Percentiles rank a stretch among this genome's conserved stretches.
These are phyloP conservation scores for Sacculina carcini DNA, from an alignment of 2,888 invertebrate species.

Conservation along the genomic window DNA sequence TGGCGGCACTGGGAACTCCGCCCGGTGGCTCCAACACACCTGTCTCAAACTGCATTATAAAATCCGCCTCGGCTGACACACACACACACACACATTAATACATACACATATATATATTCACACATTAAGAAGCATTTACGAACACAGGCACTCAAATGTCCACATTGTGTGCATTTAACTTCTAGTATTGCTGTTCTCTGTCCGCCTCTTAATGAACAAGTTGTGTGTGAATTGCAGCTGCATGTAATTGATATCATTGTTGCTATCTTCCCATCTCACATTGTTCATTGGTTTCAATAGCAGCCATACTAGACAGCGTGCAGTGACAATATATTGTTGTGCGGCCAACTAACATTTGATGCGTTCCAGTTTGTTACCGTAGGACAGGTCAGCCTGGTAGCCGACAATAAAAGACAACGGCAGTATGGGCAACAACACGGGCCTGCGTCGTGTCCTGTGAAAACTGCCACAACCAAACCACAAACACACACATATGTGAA, in stretches of 20 bases:
- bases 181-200: too few relatives aligned
- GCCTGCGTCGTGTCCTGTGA: constrained; percentile 31
- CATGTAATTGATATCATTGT: too few relatives aligned
- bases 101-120: constrained; percentile 1
- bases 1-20: constrained; percentile 42
- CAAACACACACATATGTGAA: background rate
- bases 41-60: constrained; percentile 44
- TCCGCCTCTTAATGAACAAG: too few relatives aligned
- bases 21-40: constrained; percentile 41
- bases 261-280: too few relatives aligned
- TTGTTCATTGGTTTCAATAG: too few relatives aligned
- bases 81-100: constrained; percentile 3
- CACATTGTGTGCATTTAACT: too few relatives aligned
- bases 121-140: background rate
- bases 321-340: too few relatives aligned
- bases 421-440: constrained; percentile 35
- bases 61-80: constrained; percentile 41
- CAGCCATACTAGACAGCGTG: too few relatives aligned
- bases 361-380: constrained; percentile 45
- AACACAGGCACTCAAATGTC: background rate
- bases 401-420: constrained; percentile 41
- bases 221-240: too few relatives aligned
- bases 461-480: constrained; percentile 24
- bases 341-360: constrained; percentile 45
- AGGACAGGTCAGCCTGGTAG: constrained; percentile 47